phyloP scores from a whole-genome alignment of 1,140 invertebrate species.

The Patella vulgata region DNA sequence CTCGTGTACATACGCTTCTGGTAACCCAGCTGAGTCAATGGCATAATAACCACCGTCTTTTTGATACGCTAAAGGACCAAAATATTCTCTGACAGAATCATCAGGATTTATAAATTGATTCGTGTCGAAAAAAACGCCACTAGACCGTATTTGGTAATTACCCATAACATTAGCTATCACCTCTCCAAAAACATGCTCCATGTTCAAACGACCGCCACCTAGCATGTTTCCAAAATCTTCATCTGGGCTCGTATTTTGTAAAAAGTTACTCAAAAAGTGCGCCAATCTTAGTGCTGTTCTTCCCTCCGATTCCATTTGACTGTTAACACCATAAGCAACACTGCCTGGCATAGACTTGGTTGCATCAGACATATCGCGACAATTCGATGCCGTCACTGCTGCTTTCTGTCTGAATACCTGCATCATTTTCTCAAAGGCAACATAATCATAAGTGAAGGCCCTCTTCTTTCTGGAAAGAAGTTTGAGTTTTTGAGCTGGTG shows the following conservation, averaged over 20 bases:
- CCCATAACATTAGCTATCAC: slow-evolving; percentile 91
- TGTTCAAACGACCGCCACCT: slow-evolving; percentile 44
- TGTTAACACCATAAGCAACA: slow-evolving; percentile 83
- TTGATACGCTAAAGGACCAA: slow-evolving; percentile 48
- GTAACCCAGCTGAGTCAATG: slow-evolving; percentile 42
- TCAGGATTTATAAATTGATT: slow-evolving; percentile 78
- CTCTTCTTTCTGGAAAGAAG: not conserved
- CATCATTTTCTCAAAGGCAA: slow-evolving; percentile 32
- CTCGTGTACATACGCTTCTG: slow-evolving; percentile 27
- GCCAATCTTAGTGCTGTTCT: slow-evolving; percentile 43
- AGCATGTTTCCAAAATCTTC: slow-evolving; percentile 47
- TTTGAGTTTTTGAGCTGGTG: not conserved
- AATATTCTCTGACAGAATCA: slow-evolving; percentile 36
- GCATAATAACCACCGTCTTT: slow-evolving; percentile 27
- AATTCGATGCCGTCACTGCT: slow-evolving; percentile 39
- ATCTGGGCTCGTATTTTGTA: slow-evolving; percentile 40
- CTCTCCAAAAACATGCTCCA: slow-evolving; percentile 60
- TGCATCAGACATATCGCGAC: slow-evolving; percentile 24
- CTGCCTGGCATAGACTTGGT: slow-evolving; percentile 71
- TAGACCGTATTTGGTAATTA: slow-evolving; percentile 84
- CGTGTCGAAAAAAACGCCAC: slow-evolving; percentile 91
- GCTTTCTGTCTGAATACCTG: slow-evolving; percentile 37
- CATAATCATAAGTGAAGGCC: slow-evolving; percentile 12
- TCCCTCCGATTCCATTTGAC: slow-evolving; percentile 85
- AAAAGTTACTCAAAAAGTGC: slow-evolving; percentile 47